phyloP scores from a whole-genome alignment of 2,113 vertebrate species.

The Callopanchax toddi region DNA sequence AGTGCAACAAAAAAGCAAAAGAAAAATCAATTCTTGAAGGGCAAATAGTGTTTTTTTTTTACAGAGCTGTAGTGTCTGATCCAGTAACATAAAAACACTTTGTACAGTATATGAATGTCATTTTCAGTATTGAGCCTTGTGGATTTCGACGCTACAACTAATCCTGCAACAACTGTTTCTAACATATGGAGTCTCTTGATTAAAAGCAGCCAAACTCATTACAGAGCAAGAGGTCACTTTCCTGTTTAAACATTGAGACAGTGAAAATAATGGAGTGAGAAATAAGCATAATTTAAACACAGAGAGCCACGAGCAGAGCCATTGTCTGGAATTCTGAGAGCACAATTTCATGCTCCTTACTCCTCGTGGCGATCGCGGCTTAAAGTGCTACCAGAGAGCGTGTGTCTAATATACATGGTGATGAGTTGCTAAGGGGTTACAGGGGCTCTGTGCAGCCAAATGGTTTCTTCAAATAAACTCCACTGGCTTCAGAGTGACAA shows the following conservation, averaged over 20 bases:
- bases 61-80: no score
- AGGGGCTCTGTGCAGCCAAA: conserved; percentile 46
- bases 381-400: conserved; percentile 63
- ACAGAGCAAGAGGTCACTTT: conserved; percentile 40
- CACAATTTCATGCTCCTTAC: conserved; percentile 71
- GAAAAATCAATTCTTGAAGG: no score
- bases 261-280: conserved; percentile 45
- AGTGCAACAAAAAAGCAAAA: no score
- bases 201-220: conserved; percentile 18
- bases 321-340: conserved; percentile 56
- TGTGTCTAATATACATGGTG: conserved; percentile 72
- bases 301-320: conserved; percentile 35
- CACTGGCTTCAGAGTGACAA: conserved; percentile 52
- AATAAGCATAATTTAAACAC: conserved; percentile 51
- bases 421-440: conserved; percentile 69
- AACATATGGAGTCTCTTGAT: conserved; percentile 37
- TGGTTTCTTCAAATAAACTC: conserved; percentile 67
- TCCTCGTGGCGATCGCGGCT: conserved; percentile 49
- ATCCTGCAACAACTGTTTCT: conserved; percentile 15
- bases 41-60: no score
- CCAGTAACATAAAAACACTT: no score
- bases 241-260: conserved; percentile 44
- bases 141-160: conserved; percentile 1
- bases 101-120: neutral
- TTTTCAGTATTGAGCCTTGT: neutral